Conservation (phyloP, 2,113 vertebrate species). For the Brevimyrus niger region DNA sequence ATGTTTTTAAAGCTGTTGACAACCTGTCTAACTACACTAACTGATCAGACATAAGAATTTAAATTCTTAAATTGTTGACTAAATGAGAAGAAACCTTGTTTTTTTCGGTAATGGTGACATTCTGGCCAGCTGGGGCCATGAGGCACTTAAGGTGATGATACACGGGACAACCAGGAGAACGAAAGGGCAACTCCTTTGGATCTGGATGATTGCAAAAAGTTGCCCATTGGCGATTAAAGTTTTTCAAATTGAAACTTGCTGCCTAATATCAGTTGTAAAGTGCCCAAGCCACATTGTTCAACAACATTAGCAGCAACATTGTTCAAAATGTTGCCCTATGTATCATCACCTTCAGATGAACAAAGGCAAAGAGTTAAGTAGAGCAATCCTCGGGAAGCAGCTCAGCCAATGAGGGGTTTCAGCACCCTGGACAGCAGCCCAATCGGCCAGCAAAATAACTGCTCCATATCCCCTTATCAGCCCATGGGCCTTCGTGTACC, state of each 20-base stretch:
- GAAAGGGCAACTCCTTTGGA: neutral
- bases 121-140: neutral
- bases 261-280: neutral
- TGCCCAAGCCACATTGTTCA: neutral
- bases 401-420: neutral
- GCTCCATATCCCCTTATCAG: neutral
- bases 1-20: neutral
- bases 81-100: neutral
- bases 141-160: neutral
- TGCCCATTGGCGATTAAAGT: neutral
- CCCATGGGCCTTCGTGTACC: neutral
- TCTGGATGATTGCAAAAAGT: neutral
- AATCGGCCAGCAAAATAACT: neutral
- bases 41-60: neutral
- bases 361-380: neutral
- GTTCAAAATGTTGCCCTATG: neutral
- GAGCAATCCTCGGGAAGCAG: neutral
- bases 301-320: neutral
- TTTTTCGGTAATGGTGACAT: neutral
- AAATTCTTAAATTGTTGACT: neutral
- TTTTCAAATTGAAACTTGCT: neutral
- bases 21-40: neutral
- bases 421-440: constrained; percentile 6
- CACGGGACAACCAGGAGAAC: neutral
- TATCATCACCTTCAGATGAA: neutral